phyloP scores from a whole-genome alignment of 2,888 invertebrate species.

The Epinotia nisella region DNA sequence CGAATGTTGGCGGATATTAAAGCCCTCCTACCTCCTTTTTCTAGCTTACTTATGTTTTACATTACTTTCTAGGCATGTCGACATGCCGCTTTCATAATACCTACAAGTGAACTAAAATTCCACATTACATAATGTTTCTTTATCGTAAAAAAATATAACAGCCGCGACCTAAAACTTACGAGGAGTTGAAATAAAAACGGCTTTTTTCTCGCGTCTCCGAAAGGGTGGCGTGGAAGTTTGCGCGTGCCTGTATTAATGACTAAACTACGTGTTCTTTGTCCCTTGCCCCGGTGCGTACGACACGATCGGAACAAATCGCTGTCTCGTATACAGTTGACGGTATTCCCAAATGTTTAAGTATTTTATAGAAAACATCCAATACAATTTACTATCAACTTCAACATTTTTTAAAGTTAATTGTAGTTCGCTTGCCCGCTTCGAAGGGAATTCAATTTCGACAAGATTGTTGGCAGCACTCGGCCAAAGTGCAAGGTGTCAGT shows the following conservation, averaged over 20 bases:
- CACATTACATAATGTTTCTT: not conserved
- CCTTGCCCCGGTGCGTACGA: slow-evolving; percentile 51
- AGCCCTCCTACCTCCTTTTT: too few species aligned
- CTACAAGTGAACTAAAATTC: not conserved
- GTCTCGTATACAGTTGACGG: slow-evolving; percentile 68
- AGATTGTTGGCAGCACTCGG: slow-evolving; percentile 28
- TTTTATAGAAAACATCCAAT: slow-evolving; percentile 38
- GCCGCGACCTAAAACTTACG: slow-evolving; percentile 10
- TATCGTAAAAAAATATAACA: not conserved
- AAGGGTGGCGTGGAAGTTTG: slow-evolving; percentile 57
- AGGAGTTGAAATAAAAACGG: slow-evolving; percentile 19
- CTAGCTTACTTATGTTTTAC: too few species aligned
- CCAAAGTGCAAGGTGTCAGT: slow-evolving; percentile 39
- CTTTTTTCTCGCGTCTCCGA: slow-evolving; percentile 45
- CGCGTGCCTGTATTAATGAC: slow-evolving; percentile 66
- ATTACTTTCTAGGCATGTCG: too few species aligned
- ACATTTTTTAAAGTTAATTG: not conserved
- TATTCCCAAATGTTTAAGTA: slow-evolving; percentile 56
- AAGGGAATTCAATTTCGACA: slow-evolving; percentile 26
- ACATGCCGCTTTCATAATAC: too few species aligned
- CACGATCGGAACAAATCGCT: slow-evolving; percentile 65
- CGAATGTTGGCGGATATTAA: too few species aligned
- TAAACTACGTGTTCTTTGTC: slow-evolving; percentile 57
- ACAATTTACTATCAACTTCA: slow-evolving; percentile 4
- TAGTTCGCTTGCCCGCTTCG: not conserved